Percentiles rank a stretch among this genome's conserved stretches.
Evolutionary conservation across 2,797 vertebrate species (phyloP).

Genomic region (Knipowitschia caucasica): DNA sequence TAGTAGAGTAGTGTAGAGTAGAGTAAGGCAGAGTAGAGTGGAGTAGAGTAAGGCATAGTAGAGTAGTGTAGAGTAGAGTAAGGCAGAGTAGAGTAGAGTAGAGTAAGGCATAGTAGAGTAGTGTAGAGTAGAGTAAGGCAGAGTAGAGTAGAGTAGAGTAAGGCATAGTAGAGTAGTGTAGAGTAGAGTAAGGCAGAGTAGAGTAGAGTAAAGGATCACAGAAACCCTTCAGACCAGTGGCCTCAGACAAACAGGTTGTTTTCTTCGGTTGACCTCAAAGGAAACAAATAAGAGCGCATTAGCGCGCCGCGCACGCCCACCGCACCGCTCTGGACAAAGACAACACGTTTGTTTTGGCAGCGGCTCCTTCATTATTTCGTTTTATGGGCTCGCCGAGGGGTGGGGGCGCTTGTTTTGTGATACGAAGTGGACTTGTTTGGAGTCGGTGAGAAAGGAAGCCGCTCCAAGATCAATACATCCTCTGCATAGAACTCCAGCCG

Average conservation of each 20-base stretch:
- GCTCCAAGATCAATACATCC: slow-evolving; percentile 93
- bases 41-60: too few species aligned
- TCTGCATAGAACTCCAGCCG: slow-evolving; percentile 90
- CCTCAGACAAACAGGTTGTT: slow-evolving; percentile 51
- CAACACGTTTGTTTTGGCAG: slow-evolving; percentile 68
- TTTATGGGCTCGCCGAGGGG: slow-evolving; percentile 67
- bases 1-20: too few species aligned
- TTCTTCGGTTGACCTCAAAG: slow-evolving; percentile 53
- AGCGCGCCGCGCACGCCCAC: slow-evolving; percentile 47
- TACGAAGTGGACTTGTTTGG: slow-evolving; percentile 74
- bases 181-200: too few species aligned
- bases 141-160: too few species aligned
- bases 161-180: too few species aligned
- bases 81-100: too few species aligned
- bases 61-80: too few species aligned
- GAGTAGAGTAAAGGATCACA: too few species aligned
- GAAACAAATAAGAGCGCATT: slow-evolving; percentile 60
- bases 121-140: too few species aligned
- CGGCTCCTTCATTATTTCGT: slow-evolving; percentile 76
- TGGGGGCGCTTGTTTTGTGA: slow-evolving; percentile 65
- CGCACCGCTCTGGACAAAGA: slow-evolving; percentile 61
- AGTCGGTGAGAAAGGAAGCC: slow-evolving; percentile 98
- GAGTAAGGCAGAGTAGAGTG: too few species aligned
- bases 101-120: too few species aligned
- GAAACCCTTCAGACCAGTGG: too few species aligned